Percentiles rank a stretch among this genome's conserved stretches.
phyloP scores from a whole-genome alignment of 2,797 vertebrate species.

The Buphagus erythrorhynchus region DNA sequence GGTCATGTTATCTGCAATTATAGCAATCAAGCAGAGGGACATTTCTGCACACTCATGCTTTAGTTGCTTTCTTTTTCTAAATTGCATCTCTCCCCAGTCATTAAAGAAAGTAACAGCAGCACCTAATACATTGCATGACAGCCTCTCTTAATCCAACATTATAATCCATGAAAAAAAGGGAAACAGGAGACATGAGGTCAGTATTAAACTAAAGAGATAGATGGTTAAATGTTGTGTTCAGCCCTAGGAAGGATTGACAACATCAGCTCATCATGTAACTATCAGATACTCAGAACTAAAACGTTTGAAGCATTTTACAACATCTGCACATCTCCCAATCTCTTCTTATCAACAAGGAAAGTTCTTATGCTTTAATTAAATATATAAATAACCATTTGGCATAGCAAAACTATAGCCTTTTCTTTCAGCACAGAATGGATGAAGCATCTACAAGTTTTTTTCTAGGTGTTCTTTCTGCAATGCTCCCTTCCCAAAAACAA shows the following conservation, averaged over 20 bases:
- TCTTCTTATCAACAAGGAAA: neutral
- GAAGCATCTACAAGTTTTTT: neutral
- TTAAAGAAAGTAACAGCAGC: neutral
- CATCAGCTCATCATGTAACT: neutral
- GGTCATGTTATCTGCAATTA: neutral
- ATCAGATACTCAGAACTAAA: neutral
- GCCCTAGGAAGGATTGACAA: neutral
- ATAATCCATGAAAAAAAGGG: neutral
- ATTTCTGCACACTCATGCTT: neutral
- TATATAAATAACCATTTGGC: neutral
- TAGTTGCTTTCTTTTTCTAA: neutral
- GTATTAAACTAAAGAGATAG: neutral
- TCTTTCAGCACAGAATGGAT: neutral
- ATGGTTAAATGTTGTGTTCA: neutral
- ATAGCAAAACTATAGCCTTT: neutral
- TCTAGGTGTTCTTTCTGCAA: neutral
- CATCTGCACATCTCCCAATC: neutral
- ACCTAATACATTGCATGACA: neutral
- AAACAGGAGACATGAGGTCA: neutral
- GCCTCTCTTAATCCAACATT: neutral
- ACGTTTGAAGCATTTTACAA: neutral
- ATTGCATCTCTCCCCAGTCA: neutral
- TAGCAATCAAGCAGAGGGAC: neutral
- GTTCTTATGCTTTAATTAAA: neutral
- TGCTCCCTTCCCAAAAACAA: conserved; percentile 6